A percentile compares a stretch with the other conserved stretches of the same genome.
Evolutionary conservation across 2,888 invertebrate species (phyloP).

Genomic region (Hirudinaria manillensis): DNA sequence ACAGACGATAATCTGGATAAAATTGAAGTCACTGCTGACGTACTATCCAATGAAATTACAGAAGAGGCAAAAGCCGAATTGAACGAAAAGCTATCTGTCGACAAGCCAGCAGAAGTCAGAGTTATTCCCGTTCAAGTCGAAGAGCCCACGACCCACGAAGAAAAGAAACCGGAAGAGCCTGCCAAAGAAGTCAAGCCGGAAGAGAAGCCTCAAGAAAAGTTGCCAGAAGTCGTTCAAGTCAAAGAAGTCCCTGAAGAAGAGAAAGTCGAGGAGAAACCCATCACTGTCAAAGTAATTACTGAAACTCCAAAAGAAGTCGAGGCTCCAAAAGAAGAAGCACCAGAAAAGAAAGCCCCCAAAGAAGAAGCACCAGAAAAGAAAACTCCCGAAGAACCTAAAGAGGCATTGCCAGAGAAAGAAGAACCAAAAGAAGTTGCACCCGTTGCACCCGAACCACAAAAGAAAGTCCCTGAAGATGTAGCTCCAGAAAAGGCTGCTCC

Average conservation of each 20-base stretch:
- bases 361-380: constrained; percentile 7
- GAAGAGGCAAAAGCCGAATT: too few relatives aligned
- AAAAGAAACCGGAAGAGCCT: too few relatives aligned
- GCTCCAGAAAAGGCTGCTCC: not conserved
- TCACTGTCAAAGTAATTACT: constrained; percentile 5
- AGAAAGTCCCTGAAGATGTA: not conserved
- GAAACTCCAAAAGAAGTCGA: not conserved
- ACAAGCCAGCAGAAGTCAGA: too few relatives aligned
- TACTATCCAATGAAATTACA: too few relatives aligned
- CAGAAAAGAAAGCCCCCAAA: not conserved
- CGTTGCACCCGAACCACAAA: not conserved
- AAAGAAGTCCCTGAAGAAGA: constrained; percentile 4
- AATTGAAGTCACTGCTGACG: too few relatives aligned
- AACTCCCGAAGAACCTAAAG: not conserved
- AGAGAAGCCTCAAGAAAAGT: constrained; percentile 8
- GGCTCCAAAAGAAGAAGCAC: not conserved
- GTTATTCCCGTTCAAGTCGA: too few relatives aligned
- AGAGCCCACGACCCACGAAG: too few relatives aligned
- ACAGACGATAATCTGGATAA: too few relatives aligned
- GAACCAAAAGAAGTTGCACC: not conserved
- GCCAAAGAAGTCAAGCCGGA: constrained; percentile 16
- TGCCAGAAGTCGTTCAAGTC: not conserved
- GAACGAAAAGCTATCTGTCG: too few relatives aligned
- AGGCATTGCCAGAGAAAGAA: not conserved
- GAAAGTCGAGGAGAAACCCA: not conserved